Base-by-base conservation (phyloP, 1,140 invertebrate species). In the Zaprionus ornatus region DNA sequence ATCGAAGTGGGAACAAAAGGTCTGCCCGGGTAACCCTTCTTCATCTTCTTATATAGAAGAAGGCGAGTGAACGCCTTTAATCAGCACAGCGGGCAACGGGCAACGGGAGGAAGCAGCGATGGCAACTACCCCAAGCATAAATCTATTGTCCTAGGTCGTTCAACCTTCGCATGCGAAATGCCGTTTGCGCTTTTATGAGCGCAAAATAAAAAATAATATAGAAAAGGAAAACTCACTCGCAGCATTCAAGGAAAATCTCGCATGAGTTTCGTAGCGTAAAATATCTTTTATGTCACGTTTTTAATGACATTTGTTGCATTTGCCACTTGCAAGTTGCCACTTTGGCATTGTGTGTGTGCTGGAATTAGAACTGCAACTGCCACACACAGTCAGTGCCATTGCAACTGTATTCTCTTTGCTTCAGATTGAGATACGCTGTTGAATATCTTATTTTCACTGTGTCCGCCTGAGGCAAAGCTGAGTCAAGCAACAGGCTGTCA, bases 271-370 rank as follows among this genome's bases (percentile, higher is more conserved):
- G 37, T 50, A 73, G 80, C 71, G 83, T 88, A 80, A 80, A 88
- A 85, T 88, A 88, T 88, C 66, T 88, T 88, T 88, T 90, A 90
- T 85, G 72, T 79, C 81, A 79, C 78, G 63, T 77, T 90, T 85
- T 90, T 90, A 90, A 90, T 90, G 85, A 85, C 85, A 90, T 90
- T 90, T 90, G 85, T 90, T 82, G 81, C 85, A 84, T 84, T 87
- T 73, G 67, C 80, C 80, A 84, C 80, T 90, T 87, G 67, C 80
- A 77, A 84, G 78, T 90, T 87, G 84, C 60, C 64, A 73, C 25
- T 55, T 45, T 32, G 55, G 52, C 52, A 54, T 9, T 29, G 54
- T 74, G 57, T 68, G 50, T 64, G 19, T 25, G 19, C 21, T 12
- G 23, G 42, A 74, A 68, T 23, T 62, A 29, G 15, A 50, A 23